Percentiles rank a stretch among this genome's conserved stretches.
phyloP scores from a whole-genome alignment of 92 coral and sea anemone species.

The Palythoa grandis region DNA sequence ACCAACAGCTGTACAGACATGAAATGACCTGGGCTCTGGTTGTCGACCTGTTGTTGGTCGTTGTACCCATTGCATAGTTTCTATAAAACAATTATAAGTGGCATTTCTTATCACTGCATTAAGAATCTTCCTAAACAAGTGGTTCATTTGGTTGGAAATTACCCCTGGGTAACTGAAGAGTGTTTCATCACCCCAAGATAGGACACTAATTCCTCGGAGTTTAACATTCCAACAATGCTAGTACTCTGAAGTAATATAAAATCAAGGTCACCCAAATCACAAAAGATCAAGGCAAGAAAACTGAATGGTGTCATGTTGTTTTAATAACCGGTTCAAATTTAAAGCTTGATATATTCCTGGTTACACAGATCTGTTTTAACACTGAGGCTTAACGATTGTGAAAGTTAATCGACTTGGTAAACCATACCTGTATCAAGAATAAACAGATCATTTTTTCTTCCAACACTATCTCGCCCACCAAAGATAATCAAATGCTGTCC shows the following conservation, averaged over 20 bases:
- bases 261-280: too few species aligned
- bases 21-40: conserved; percentile 87
- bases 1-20: conserved; percentile 72
- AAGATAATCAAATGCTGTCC: conserved; percentile 70
- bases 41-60: conserved; percentile 66
- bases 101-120: background rate
- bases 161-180: too few species aligned
- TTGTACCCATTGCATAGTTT: conserved; percentile 70
- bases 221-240: too few species aligned
- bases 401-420: background rate
- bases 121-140: background rate
- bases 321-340: background rate
- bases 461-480: conserved; percentile 86
- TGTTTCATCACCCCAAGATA: too few species aligned
- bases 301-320: too few species aligned
- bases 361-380: background rate
- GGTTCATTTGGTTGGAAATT: background rate
- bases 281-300: too few species aligned
- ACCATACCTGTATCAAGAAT: conserved; percentile 71
- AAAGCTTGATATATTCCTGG: background rate
- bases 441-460: conserved; percentile 70
- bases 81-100: conserved; percentile 4
- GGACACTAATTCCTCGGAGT: too few species aligned
- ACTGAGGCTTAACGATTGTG: background rate
- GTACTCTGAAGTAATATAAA: too few species aligned